Evolutionary conservation across 2,888 invertebrate species (phyloP), one percentile per base, ranked within the genome.

Genomic region (Lycophotia porphyrea): DNA sequence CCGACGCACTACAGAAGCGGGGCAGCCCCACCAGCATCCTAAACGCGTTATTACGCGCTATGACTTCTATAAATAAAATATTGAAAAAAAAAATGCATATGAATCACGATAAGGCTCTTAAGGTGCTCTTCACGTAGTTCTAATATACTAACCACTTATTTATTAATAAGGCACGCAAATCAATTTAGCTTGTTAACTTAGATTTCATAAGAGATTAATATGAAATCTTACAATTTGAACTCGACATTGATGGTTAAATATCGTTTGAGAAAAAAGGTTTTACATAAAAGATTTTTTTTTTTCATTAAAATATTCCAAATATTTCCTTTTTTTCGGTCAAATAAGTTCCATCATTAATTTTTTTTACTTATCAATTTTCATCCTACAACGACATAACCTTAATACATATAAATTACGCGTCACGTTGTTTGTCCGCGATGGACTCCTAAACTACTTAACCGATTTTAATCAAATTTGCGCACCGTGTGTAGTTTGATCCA

Each of bases 11-110:
- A n/a, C n/a, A n/a, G n/a, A n/a, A n/a, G n/a, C n/a, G n/a, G n/a
- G n/a, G n/a, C n/a, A n/a, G n/a, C n/a, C n/a, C n/a, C n/a, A n/a
- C n/a, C n/a, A n/a, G n/a, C n/a, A n/a, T n/a, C n/a, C n/a, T n/a
- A n/a, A n/a, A n/a, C n/a, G n/a, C n/a, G n/a, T n/a, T n/a, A n/a
- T n/a, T n/a, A n/a, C n/a, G n/a, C 60, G 24, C 42, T 71, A 27
- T 34, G 15, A 31, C 27, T 73, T 67, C 27, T 27, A 55, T 68
- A 49, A 58, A 74, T 36, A 39, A 78, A 8, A 68, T 66, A 1
- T 72, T 68, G 5, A 69, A 78, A 47, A 69, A 78, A 47, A 52
- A 60, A 66, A 58, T 27, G n/a, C 44, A 61, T 27, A 68, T 63
- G 42, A 81, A 42, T 81, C 67, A 67, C 18, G 2, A 39, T 52